Conservation (phyloP, 2,888 invertebrate genomes). For the Amblyjoppa proteus region DNA sequence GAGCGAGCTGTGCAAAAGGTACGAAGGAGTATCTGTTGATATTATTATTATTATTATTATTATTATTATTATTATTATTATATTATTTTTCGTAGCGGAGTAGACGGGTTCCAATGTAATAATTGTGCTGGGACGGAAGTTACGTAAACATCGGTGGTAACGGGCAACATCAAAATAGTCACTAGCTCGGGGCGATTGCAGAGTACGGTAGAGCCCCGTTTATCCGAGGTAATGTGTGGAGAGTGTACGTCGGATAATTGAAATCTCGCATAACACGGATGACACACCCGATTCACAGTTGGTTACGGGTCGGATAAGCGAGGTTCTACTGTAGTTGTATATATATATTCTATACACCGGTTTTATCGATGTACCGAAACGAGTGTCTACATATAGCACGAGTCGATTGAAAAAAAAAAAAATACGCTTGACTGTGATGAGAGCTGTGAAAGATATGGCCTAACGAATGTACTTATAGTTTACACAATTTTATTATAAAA, state of each 20-base stretch:
- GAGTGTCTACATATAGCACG: not conserved
- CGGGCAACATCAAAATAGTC: not conserved
- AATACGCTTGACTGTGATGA: constrained; percentile 2
- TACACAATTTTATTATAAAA: not conserved
- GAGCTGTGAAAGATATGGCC: not conserved
- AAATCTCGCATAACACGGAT: no score
- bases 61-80: not conserved
- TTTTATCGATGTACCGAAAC: not conserved
- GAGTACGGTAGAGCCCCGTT: not conserved
- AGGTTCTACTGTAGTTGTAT: not conserved
- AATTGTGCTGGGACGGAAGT: not conserved
- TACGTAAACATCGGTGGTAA: constrained; percentile 3
- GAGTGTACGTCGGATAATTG: no score
- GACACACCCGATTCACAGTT: no score
- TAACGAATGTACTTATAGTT: not conserved
- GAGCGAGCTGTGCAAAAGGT: not conserved
- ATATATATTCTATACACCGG: not conserved
- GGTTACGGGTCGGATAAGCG: no score
- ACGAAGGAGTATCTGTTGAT: not conserved
- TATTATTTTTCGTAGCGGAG: not conserved
- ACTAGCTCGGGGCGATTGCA: not conserved
- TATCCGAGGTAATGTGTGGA: no score
- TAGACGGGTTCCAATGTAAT: not conserved
- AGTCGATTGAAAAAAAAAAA: not conserved
- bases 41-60: not conserved